These are phyloP conservation scores for Brachypterus glaber DNA, from an alignment of 2,888 invertebrate genomes.

Conservation along the genomic window DNA sequence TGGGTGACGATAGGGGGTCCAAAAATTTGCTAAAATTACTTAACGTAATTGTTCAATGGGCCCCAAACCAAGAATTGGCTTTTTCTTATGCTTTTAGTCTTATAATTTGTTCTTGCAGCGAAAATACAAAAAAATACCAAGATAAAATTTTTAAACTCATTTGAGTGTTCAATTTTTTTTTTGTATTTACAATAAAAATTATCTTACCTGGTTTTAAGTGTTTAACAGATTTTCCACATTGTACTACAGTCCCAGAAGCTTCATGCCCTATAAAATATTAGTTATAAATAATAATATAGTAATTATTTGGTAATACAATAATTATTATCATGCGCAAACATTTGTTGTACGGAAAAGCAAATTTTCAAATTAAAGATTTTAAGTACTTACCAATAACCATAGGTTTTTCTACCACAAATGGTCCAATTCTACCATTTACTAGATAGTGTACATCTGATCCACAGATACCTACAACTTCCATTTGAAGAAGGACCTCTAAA, in stretches of 20 bases:
- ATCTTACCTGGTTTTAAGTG: slow-evolving; percentile 52
- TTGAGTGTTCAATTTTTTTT: too few species aligned
- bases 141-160: slow-evolving; percentile 1
- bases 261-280: slow-evolving; percentile 93
- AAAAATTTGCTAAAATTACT: too few species aligned
- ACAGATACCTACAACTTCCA: slow-evolving; percentile 94
- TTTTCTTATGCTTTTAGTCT: too few species aligned
- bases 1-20: too few species aligned
- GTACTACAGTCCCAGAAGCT: slow-evolving; percentile 68
- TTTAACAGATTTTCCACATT: slow-evolving; percentile 64
- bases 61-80: background rate
- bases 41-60: slow-evolving; percentile 18
- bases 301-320: too few species aligned
- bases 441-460: slow-evolving; percentile 94
- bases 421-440: slow-evolving; percentile 73
- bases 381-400: slow-evolving; percentile 79
- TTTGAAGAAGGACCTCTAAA: slow-evolving; percentile 75
- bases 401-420: slow-evolving; percentile 75
- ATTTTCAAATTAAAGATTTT: too few species aligned
- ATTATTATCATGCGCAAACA: too few species aligned
- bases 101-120: background rate
- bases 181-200: background rate
- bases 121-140: background rate
- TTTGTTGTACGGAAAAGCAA: background rate
- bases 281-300: too few species aligned